Conservation (phyloP, 2,888 invertebrate species). For the Cynaeus angustus region DNA sequence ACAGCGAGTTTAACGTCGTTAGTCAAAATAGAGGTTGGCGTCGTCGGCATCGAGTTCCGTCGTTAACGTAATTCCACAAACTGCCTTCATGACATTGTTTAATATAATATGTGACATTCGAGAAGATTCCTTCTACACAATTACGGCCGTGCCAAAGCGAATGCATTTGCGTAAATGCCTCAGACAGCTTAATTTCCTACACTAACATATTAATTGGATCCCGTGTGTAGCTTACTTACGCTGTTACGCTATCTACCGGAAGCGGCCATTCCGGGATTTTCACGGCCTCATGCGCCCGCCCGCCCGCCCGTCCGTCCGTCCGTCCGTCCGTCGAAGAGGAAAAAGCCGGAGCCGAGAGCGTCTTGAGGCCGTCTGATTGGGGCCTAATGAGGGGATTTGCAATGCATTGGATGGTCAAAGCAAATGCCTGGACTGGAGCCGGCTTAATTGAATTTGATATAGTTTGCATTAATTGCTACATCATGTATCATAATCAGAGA, state of each 20-base stretch:
- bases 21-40: constrained; percentile 31
- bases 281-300: constrained; percentile 8
- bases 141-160: constrained; percentile 55
- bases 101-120: constrained; percentile 59
- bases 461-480: constrained; percentile 67
- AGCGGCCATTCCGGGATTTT: constrained; percentile 39
- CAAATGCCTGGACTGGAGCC: constrained; percentile 62
- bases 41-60: constrained; percentile 46
- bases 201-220: constrained; percentile 60
- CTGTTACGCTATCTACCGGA: constrained; percentile 42
- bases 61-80: constrained; percentile 51
- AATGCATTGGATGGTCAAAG: constrained; percentile 66
- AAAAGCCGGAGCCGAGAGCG: constrained; percentile 15
- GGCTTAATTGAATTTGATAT: constrained; percentile 67
- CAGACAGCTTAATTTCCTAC: constrained; percentile 65
- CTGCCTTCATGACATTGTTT: constrained; percentile 57
- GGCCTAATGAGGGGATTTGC: constrained; percentile 64
- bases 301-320: too few relatives aligned
- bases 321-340: constrained; percentile 10
- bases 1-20: constrained; percentile 7
- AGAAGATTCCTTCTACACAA: constrained; percentile 58
- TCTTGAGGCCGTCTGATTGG: constrained; percentile 17
- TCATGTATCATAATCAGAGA: constrained; percentile 65
- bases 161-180: constrained; percentile 65
- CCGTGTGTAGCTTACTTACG: constrained; percentile 44